Conservation (phyloP, 2,888 invertebrate genomes). For the Lysandra bellargus region DNA sequence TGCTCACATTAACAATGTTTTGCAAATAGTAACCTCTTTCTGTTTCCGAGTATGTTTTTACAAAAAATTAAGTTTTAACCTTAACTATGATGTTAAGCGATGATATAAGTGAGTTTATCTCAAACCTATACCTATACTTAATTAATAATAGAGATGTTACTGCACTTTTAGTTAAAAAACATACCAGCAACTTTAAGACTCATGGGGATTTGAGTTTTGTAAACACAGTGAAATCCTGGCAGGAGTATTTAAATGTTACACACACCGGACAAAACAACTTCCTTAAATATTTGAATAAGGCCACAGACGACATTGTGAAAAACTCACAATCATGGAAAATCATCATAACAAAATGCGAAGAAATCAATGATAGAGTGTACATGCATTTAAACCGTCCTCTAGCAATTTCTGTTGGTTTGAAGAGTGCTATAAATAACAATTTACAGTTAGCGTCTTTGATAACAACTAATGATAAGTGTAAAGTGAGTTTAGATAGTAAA, state of each 20-base stretch:
- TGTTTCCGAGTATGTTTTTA: background rate
- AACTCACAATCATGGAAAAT: slow-evolving; percentile 74
- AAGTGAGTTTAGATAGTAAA: slow-evolving; percentile 52
- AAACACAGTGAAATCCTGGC: slow-evolving; percentile 80
- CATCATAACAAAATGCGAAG: slow-evolving; percentile 59
- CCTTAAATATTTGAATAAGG: slow-evolving; percentile 56
- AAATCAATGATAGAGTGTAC: slow-evolving; percentile 69
- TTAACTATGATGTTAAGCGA: slow-evolving; percentile 44
- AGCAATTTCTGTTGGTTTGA: slow-evolving; percentile 55
- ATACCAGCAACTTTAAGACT: slow-evolving; percentile 76
- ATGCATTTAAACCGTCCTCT: slow-evolving; percentile 74
- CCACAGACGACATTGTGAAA: slow-evolving; percentile 56
- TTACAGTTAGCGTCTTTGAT: slow-evolving; percentile 48
- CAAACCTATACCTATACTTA: slow-evolving; percentile 52
- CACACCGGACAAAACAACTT: slow-evolving; percentile 45
- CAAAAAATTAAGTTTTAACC: slow-evolving; percentile 31
- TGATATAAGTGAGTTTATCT: slow-evolving; percentile 49
- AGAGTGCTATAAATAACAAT: slow-evolving; percentile 51
- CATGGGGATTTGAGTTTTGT: slow-evolving; percentile 85
- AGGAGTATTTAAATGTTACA: slow-evolving; percentile 49
- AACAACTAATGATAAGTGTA: slow-evolving; percentile 36
- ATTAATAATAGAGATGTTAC: slow-evolving; percentile 45
- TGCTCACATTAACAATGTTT: background rate
- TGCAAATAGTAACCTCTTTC: background rate
- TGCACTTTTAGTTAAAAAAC: slow-evolving; percentile 75